Conservation (phyloP, 2,113 vertebrate genomes). For the Phylloscopus trochiloides region DNA sequence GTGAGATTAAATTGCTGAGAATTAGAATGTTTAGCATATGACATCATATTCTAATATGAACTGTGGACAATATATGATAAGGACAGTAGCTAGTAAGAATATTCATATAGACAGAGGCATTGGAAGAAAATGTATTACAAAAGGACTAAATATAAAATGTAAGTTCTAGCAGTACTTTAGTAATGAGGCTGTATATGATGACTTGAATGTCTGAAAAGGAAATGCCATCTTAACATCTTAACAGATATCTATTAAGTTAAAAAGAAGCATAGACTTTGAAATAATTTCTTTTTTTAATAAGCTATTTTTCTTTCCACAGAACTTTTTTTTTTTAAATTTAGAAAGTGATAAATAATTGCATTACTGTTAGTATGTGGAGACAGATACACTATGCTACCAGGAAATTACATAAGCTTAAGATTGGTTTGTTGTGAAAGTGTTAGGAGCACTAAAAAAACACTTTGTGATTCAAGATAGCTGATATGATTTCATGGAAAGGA, state of each 20-base stretch:
- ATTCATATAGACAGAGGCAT: background rate
- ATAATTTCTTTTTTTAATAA: background rate
- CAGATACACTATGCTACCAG: background rate
- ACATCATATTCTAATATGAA: background rate
- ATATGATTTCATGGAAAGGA: constrained; percentile 2
- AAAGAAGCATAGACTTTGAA: background rate
- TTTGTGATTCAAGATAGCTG: constrained; percentile 35
- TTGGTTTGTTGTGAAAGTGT: constrained; percentile 5
- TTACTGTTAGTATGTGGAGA: background rate
- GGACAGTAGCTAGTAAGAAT: background rate
- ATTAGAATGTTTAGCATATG: background rate
- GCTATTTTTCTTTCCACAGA: background rate
- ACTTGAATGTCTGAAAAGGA: background rate
- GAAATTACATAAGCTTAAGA: constrained; percentile 26
- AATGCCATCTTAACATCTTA: background rate
- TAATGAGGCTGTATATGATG: background rate
- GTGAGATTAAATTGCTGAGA: too few species aligned
- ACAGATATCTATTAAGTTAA: background rate
- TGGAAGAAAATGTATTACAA: background rate
- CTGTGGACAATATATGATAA: background rate
- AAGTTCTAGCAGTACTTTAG: background rate
- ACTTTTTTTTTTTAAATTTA: background rate
- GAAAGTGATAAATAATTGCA: background rate
- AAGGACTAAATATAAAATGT: background rate
- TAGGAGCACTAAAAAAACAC: background rate